Conservation (phyloP, 1,140 invertebrate genomes). For the Dendrolimus punctatus region DNA sequence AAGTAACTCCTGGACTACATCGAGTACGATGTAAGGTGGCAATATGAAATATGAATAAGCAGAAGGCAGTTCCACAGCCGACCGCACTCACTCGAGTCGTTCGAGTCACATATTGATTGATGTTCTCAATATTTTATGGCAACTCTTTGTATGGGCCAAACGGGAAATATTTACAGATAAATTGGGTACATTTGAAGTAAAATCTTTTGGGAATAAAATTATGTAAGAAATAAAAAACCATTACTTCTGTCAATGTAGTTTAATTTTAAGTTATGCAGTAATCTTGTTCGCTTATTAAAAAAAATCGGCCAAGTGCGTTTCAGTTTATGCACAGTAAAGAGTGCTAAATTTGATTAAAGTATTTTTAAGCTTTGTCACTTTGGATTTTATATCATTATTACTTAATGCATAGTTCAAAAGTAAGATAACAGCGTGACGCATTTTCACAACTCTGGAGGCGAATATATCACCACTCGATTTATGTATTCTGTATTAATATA, state of each 20-base stretch:
- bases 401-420: no score
- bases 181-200: not conserved
- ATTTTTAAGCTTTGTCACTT: no score
- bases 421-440: no score
- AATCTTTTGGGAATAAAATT: not conserved
- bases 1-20: slow-evolving; percentile 8
- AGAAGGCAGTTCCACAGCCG: slow-evolving; percentile 4
- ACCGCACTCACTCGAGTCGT: not conserved
- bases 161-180: not conserved
- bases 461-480: no score
- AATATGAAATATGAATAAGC: slow-evolving; percentile 34
- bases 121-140: slow-evolving; percentile 25
- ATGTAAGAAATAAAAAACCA: no score
- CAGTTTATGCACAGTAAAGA: no score
- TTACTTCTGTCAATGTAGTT: no score
- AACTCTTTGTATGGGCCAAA: slow-evolving; percentile 16
- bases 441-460: no score
- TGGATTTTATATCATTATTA: no score
- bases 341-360: no score
- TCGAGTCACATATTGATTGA: slow-evolving; percentile 31
- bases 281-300: slow-evolving; percentile 13
- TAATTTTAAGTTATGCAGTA: no score
- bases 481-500: no score
- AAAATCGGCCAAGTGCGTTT: slow-evolving; percentile 43
- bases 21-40: slow-evolving; percentile 12